Conservation (phyloP, 2,888 invertebrate genomes). For the Branchellion lobata region DNA sequence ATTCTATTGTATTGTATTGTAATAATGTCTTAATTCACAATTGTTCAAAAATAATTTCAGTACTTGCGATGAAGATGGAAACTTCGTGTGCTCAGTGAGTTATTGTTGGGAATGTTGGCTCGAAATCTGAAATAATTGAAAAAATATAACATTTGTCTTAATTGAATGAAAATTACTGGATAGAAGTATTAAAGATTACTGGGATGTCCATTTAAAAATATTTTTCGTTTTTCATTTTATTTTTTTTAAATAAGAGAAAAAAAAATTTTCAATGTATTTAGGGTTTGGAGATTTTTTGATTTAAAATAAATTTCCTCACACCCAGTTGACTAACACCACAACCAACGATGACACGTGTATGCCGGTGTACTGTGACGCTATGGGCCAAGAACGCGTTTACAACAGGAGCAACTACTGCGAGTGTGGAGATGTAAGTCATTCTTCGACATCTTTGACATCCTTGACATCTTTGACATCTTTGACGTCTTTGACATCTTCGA, state of each 20-base stretch:
- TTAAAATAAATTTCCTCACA: neutral
- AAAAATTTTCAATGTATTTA: neutral
- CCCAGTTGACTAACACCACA: neutral
- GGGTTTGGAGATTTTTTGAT: no score
- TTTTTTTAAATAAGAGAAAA: neutral
- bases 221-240: no score
- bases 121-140: no score
- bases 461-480: neutral
- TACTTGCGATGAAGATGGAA: conserved; percentile 23
- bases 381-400: conserved; percentile 1
- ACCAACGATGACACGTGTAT: conserved; percentile 23
- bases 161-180: no score
- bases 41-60: neutral
- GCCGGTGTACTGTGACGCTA: neutral
- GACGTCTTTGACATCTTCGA: no score
- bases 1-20: no score
- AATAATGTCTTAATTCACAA: no score
- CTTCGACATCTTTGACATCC: neutral
- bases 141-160: no score
- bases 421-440: conserved; percentile 4
- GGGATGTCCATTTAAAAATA: no score
- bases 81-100: conserved; percentile 25
- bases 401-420: conserved; percentile 21
- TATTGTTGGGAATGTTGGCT: no score
- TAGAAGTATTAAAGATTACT: no score